Evolutionary conservation across 1,140 invertebrate species (phyloP).

Genomic region (Diabrotica virgifera): DNA sequence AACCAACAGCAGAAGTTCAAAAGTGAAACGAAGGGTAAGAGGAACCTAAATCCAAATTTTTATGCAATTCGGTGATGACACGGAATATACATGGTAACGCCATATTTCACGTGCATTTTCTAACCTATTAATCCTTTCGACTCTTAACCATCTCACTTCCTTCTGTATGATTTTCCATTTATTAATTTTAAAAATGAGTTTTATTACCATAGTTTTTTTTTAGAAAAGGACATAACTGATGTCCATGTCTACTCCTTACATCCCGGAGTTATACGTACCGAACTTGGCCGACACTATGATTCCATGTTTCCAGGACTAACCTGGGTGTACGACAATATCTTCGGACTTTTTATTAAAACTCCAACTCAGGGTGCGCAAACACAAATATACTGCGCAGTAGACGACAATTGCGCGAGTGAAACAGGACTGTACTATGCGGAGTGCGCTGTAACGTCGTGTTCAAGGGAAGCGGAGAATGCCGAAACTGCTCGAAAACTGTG

Average conservation of each 20-base stretch:
- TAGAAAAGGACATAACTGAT: constrained; percentile 50
- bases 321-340: constrained; percentile 36
- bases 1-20: too few species aligned
- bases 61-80: too few species aligned
- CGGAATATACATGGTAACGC: too few species aligned
- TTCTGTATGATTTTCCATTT: too few species aligned
- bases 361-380: constrained; percentile 75
- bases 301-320: constrained; percentile 47
- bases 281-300: constrained; percentile 68
- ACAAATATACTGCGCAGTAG: constrained; percentile 71
- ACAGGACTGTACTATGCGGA: constrained; percentile 64
- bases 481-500: constrained; percentile 69
- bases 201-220: constrained; percentile 16
- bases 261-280: constrained; percentile 71
- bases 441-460: constrained; percentile 51
- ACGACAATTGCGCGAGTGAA: constrained; percentile 62
- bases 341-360: constrained; percentile 57
- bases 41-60: too few species aligned
- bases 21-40: too few species aligned
- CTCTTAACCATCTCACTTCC: too few species aligned
- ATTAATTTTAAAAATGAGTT: too few species aligned
- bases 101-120: too few species aligned
- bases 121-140: too few species aligned
- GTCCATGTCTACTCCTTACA: constrained; percentile 69
- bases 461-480: constrained; percentile 51